Base-by-base conservation (phyloP, 2,113 vertebrate genomes). In the Seriola aureovittata region DNA sequence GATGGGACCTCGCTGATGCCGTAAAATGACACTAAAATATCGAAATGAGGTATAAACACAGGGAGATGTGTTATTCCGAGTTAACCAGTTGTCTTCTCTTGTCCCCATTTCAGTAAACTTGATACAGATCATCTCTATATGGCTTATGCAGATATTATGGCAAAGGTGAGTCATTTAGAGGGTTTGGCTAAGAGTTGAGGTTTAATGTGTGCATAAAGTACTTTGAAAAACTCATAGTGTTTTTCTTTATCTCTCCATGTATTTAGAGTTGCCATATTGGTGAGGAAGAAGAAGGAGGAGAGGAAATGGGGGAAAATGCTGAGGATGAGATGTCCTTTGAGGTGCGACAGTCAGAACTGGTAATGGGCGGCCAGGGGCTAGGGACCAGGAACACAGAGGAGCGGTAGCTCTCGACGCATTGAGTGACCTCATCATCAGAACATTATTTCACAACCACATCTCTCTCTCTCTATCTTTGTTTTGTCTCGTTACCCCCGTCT, bases 261-360 rank as follows among this genome's bases (percentile, higher is more conserved):
- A 38, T 79, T 42, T 87, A 98, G 97, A 98, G 97, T 93, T 98
- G 97, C 87, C 97, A 97, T 92, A 94, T 97, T 67, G 95, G 94
- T 83, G 97, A 98, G 85, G 96, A 95, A 81, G 96, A 94, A 85
- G 97, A 96, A 85, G 95, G 94, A 68, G 95, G 85, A 78, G 94
- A 92, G 13, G 95, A 95, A 89, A 92, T 90, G 82, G 42, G 92
- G 66, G 94, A 96, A 77, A 95, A 93, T 71, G 92, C 92, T 71
- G 88, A 89, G 14, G 97, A 96, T 92, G 95, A 98, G 89, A 95
- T 96, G 88, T 90, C 97, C 68, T 98, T 98, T 94, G 97, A 98
- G 96, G 97, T 98, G 96, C 94, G 94, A 93, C 90, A 93, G 93
- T 91, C 93, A 91, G 95, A 95, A 92, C 94, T 94, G 95, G 95